Evolutionary conservation across 2,113 vertebrate species (phyloP), one percentile per base, ranked within the genome.

Genomic region (Eolophus roseicapilla): DNA sequence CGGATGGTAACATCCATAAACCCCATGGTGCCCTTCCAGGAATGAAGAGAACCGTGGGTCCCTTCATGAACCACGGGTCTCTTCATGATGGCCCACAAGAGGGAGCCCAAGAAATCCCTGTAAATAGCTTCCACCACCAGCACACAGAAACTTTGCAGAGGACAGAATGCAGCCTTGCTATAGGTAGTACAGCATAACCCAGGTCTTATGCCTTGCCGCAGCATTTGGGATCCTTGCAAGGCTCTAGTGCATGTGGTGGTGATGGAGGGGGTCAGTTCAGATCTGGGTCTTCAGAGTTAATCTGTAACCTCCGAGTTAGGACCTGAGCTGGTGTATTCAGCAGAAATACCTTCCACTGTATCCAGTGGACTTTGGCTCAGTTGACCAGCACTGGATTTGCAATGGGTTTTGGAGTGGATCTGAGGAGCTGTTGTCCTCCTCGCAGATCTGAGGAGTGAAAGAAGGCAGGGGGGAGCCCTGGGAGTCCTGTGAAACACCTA

Each of bases 21-120:
- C 13, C 33, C 33, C 0, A 0, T 9, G 50, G 15, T 79, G 63
- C 47, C 1, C 17, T 53, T 64, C 67, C 60, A 35, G 74, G 55
- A 52, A 15, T 3, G 33, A 33, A 24, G 43, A 39, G 62, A 33
- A 15, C 52, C 0, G 0, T 18, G 83, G 55, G 64, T 62, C 37
- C 59, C 29, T 46, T 37, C n/a, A 7, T 62, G 59, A 62, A 13
- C 33, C 33, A 7, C 15, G 57, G 57, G 21, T 59, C 57, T 23
- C 33, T 35, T 24, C 57, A 24, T 59, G 57, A 16, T 59, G 57
- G 57, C 57, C 94, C 93, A 71, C 94, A 59, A 96, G 95, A 94
- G 94, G 95, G 96, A 96, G 96, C 93, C 85, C 90, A 55, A 55
- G 60, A 96, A 96, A 82, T 76, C 67, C 57, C 65, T 4, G 0